These are phyloP conservation scores for Spondyliosoma cantharus DNA, from an alignment of 2,797 vertebrate genomes.

Conservation along the genomic window DNA sequence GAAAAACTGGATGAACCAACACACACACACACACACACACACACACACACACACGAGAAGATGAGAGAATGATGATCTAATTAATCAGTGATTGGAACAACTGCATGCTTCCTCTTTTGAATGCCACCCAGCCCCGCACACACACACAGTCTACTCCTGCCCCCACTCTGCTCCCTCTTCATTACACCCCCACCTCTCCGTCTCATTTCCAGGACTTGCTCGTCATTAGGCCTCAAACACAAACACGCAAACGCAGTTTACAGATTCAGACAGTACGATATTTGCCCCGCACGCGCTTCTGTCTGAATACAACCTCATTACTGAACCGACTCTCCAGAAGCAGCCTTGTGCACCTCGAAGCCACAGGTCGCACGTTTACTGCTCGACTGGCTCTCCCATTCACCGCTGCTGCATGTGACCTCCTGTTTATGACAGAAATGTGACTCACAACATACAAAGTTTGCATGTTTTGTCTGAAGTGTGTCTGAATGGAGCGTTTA, in stretches of 20 bases:
- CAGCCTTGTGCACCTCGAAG: constrained; percentile 14
- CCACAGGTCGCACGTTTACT: constrained; percentile 70
- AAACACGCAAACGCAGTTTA: constrained; percentile 42
- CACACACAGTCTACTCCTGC: constrained; percentile 9
- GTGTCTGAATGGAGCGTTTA: not conserved
- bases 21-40: not conserved
- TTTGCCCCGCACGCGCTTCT: constrained; percentile 34
- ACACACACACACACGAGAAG: constrained; percentile 46
- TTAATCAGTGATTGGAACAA: constrained; percentile 79
- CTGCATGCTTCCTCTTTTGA: constrained; percentile 70
- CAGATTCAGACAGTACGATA: constrained; percentile 41
- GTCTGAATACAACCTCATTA: constrained; percentile 62
- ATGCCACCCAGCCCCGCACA: constrained; percentile 26
- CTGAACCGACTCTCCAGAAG: constrained; percentile 26
- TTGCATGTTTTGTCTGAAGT: not conserved
- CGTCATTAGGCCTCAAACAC: constrained; percentile 53
- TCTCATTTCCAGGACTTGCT: constrained; percentile 73
- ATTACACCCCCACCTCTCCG: constrained; percentile 47
- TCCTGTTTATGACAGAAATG: constrained; percentile 22
- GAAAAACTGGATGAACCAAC: constrained; percentile 58
- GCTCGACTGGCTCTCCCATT: constrained; percentile 26
- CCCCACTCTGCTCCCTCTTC: constrained; percentile 47
- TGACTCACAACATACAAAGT: constrained; percentile 20
- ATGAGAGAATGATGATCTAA: constrained; percentile 72
- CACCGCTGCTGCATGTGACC: constrained; percentile 12